Evolutionary conservation across 1,140 invertebrate species (phyloP).

Genomic region (Steinernema feltiae): DNA sequence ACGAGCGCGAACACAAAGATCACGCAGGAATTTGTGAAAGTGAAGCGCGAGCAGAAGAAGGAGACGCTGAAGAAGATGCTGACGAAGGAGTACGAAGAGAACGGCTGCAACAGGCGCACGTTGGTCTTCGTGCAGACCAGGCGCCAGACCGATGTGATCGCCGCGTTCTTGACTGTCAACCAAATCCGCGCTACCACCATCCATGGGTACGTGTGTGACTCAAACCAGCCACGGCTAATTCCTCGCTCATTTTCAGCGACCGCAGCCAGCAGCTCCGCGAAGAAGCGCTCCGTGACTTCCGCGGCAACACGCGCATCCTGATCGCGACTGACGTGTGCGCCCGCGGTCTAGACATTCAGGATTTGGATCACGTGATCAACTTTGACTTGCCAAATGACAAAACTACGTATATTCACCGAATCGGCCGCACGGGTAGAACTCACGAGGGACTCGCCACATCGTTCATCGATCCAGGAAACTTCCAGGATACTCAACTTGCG

Average conservation of each 20-base stretch:
- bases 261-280: conserved; percentile 85
- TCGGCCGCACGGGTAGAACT: conserved; percentile 76
- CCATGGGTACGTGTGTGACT: conserved; percentile 67
- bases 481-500: conserved; percentile 16
- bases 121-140: conserved; percentile 96
- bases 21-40: conserved; percentile 58
- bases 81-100: background rate
- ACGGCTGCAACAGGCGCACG: conserved; percentile 60
- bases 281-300: conserved; percentile 84
- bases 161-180: conserved; percentile 76
- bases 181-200: conserved; percentile 92
- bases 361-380: conserved; percentile 90
- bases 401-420: conserved; percentile 90
- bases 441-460: conserved; percentile 26
- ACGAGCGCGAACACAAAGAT: conserved; percentile 8
- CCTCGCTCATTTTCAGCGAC: conserved; percentile 64
- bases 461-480: conserved; percentile 16
- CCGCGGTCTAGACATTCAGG: conserved; percentile 88
- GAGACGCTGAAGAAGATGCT: background rate
- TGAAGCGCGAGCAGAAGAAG: background rate
- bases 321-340: conserved; percentile 88
- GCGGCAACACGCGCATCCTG: conserved; percentile 77
- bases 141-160: conserved; percentile 87
- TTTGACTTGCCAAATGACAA: conserved; percentile 88
- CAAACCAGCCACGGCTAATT: background rate